Evolutionary conservation across 2,113 vertebrate genomes (phyloP), one percentile per base, ranked within the genome.

Genomic region (Opisthocomus hoazin): DNA sequence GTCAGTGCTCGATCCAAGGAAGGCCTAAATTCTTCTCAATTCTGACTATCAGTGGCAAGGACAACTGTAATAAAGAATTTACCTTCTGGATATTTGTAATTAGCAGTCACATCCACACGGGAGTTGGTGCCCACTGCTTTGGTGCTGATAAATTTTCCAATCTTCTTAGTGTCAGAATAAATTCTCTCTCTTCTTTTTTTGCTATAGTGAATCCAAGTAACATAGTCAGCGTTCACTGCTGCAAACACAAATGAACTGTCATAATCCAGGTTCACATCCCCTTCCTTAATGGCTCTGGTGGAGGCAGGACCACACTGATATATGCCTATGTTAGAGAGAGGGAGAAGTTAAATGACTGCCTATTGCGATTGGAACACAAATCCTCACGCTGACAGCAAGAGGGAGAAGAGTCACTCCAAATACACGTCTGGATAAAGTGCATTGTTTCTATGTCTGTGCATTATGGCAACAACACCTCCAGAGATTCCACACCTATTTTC

Each of bases 81-180:
- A 99, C 98, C 99, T 97, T 99, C 98, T 39, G 65, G 89, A 69
- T 98, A 91, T 94, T 99, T 99, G 98, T 99, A 99, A 75, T 43
- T 91, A 36, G 70, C 12, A 23, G 99, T 99, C 97, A 99, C 92
- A 96, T 98, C 95, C 82, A 86, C 34, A 61, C 98, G 97, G 61
- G 79, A 87, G 9, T 98, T 91, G 11, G 58, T 97, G 57, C 98
- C 98, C 11, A 98, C 97, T 45, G 97, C 95, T 98, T 99, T 99
- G 82, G 99, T 99, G 95, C 99, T 99, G 94, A 99, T 98, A 20
- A 94, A 94, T 90, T 97, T 98, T 63, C 98, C 97, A 6, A 98
- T 97, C 79, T 97, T 96, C 64, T 53, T 97, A 43, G 91, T 95
- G 11, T 98, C 76, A 32, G 97, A 97, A 69, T 90, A 96, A 91